phyloP scores from a whole-genome alignment of 64 coral and sea anemone species.

The Montipora foliosa region DNA sequence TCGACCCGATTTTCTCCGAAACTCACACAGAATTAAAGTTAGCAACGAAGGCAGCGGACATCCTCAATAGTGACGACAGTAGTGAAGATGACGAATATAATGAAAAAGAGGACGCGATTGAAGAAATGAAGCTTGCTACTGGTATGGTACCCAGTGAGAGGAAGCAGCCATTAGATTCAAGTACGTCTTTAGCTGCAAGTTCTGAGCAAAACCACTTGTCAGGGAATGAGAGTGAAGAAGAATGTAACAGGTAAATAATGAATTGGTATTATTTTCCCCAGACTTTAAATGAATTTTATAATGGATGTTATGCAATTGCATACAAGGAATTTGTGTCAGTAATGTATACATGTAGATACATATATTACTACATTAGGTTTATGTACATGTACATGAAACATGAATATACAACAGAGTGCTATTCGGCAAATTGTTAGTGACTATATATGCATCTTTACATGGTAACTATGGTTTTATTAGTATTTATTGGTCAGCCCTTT shows the following conservation, averaged over 20 bases:
- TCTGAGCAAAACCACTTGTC: slow-evolving; percentile 38
- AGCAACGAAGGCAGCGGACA: slow-evolving; percentile 30
- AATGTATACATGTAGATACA: background rate
- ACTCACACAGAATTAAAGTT: slow-evolving; percentile 53
- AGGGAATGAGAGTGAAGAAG: slow-evolving; percentile 24
- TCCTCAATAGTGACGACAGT: background rate
- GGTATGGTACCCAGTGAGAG: slow-evolving; percentile 19
- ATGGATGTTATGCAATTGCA: background rate
- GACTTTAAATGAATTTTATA: slow-evolving; percentile 17
- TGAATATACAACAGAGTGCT: background rate
- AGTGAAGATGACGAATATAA: slow-evolving; percentile 20
- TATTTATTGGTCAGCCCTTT: slow-evolving; percentile 10
- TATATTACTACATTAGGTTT: too few relatives aligned
- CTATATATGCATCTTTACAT: background rate
- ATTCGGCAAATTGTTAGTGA: background rate
- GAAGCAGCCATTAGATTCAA: slow-evolving; percentile 46
- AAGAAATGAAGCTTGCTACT: background rate
- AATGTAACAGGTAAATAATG: slow-evolving; percentile 12
- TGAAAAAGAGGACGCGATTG: background rate
- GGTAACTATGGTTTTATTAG: background rate
- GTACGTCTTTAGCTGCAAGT: slow-evolving; percentile 17
- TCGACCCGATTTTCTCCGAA: slow-evolving; percentile 68
- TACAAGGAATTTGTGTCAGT: background rate
- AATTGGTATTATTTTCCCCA: background rate
- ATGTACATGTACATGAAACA: background rate